Percentiles rank a stretch among this genome's conserved stretches.
phyloP scores from a whole-genome alignment of 2,888 invertebrate genomes.

The Crepidodera aurea region DNA sequence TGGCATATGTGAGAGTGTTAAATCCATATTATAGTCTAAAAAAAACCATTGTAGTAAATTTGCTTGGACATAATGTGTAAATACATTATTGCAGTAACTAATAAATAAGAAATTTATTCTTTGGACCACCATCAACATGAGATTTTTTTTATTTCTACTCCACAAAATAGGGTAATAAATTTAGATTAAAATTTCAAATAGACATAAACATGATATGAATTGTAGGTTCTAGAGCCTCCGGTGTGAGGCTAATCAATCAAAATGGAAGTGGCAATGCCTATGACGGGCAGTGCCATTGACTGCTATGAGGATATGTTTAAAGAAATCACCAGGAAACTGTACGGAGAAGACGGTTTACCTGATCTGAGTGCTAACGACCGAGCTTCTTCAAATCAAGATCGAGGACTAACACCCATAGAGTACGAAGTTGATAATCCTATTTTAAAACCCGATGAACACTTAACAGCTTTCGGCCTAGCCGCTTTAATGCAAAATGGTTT shows the following conservation, averaged over 20 bases:
- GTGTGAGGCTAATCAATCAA: conserved; percentile 34
- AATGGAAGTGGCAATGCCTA: conserved; percentile 67
- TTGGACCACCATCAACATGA: too few relatives aligned
- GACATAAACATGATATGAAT: conserved; percentile 11
- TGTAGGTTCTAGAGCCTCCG: conserved; percentile 29
- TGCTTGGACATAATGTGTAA: too few relatives aligned
- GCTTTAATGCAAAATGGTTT: conserved; percentile 80
- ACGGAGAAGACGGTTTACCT: conserved; percentile 77
- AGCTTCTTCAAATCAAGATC: conserved; percentile 53
- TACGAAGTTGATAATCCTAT: conserved; percentile 61
- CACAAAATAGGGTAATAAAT: too few relatives aligned
- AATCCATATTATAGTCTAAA: too few relatives aligned
- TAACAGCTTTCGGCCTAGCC: conserved; percentile 76
- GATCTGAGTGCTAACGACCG: conserved; percentile 58
- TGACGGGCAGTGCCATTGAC: conserved; percentile 69
- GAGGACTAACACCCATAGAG: conserved; percentile 62
- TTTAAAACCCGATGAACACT: conserved; percentile 76
- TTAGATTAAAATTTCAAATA: too few relatives aligned
- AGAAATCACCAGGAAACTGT: conserved; percentile 90
- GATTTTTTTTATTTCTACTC: too few relatives aligned
- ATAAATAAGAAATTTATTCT: too few relatives aligned
- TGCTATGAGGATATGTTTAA: conserved; percentile 88
- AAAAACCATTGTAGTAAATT: too few relatives aligned
- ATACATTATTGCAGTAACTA: too few relatives aligned
- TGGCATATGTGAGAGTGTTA: too few relatives aligned